Conservation (phyloP, 2,113 vertebrate species). For the Desmodus rotundus region DNA sequence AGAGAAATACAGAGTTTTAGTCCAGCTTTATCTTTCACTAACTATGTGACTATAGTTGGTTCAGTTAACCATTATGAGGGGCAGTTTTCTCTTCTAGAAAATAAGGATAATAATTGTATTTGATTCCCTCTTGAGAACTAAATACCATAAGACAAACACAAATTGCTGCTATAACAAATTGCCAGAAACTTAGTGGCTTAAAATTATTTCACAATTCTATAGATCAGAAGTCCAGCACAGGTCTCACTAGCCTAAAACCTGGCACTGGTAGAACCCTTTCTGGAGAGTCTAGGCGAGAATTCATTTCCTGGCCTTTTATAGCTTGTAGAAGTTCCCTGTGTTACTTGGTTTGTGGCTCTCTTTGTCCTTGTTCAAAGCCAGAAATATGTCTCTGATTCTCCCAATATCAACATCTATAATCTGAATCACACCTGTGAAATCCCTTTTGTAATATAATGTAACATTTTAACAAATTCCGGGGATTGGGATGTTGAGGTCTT, state of each 20-base stretch:
- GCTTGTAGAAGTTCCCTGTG: background rate
- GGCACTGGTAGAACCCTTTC: background rate
- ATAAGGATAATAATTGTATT: background rate
- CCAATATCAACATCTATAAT: background rate
- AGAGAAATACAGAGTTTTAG: background rate
- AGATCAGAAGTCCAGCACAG: background rate
- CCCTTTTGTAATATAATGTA: background rate
- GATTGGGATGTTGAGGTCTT: background rate
- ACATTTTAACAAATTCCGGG: background rate
- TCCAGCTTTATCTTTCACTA: background rate
- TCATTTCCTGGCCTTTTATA: background rate
- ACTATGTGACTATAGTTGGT: background rate
- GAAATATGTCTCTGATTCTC: background rate
- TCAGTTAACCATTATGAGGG: background rate
- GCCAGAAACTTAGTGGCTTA: background rate
- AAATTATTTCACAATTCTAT: background rate
- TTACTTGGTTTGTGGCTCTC: background rate
- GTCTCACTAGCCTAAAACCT: background rate
- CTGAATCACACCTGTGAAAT: background rate
- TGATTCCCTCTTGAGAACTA: background rate
- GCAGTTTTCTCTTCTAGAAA: background rate
- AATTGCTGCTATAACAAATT: background rate
- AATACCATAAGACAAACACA: background rate
- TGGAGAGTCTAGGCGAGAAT: background rate
- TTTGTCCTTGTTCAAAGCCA: background rate